These are phyloP conservation scores for Periplaneta americana DNA, from an alignment of 1,140 invertebrate species.

Conservation along the genomic window DNA sequence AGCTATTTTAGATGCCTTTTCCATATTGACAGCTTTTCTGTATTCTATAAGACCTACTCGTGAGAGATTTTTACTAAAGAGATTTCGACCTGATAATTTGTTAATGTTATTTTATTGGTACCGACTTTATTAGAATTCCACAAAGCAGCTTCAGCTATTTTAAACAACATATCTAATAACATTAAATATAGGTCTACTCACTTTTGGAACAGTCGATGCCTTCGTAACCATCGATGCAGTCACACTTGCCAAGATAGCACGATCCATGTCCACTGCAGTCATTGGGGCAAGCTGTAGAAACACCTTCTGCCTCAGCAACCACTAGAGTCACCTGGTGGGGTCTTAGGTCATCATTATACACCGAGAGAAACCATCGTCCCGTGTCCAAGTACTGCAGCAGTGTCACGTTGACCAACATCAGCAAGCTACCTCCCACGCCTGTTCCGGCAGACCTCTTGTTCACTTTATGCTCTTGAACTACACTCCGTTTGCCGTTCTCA, in stretches of 20 bases:
- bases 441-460: conserved; percentile 42
- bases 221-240: conserved; percentile 92
- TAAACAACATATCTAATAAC: background rate
- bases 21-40: too few relatives aligned
- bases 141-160: too few relatives aligned
- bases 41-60: too few relatives aligned
- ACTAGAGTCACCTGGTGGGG: conserved; percentile 74
- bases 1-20: too few relatives aligned
- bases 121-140: too few relatives aligned
- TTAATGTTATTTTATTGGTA: too few relatives aligned
- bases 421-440: conserved; percentile 32
- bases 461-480: conserved; percentile 49
- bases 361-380: conserved; percentile 90
- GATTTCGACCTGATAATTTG: too few relatives aligned
- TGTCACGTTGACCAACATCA: conserved; percentile 75
- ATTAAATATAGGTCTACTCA: conserved; percentile 55
- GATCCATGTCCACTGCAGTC: conserved; percentile 93
- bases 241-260: conserved; percentile 90
- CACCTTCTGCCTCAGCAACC: conserved; percentile 77
- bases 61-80: too few relatives aligned
- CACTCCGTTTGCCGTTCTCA: background rate
- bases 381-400: conserved; percentile 84
- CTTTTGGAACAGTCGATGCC: conserved; percentile 89
- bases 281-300: conserved; percentile 85
- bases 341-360: conserved; percentile 91